Conservation (phyloP, 2,113 vertebrate species). For the Oenanthe melanoleuca region DNA sequence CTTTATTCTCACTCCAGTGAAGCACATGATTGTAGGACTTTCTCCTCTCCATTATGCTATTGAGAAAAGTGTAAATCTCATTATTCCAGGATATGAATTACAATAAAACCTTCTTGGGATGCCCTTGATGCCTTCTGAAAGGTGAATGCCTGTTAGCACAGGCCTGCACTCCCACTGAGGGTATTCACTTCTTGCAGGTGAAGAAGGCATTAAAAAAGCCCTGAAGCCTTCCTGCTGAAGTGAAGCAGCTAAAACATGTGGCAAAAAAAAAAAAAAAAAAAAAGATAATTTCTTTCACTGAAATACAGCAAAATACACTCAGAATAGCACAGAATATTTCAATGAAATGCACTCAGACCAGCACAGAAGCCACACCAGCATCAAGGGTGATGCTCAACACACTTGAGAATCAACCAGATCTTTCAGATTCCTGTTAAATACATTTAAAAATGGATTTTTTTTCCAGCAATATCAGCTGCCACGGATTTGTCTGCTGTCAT, state of each 20-base stretch:
- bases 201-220: not conserved
- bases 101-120: not conserved
- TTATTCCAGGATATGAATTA: not conserved
- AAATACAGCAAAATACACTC: not conserved
- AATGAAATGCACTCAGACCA: not conserved
- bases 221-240: not conserved
- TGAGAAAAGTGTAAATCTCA: conserved; percentile 7
- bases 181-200: not conserved
- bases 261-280: fast-evolving
- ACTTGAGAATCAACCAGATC: not conserved
- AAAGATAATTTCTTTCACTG: not conserved
- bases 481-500: not conserved
- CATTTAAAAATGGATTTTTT: not conserved
- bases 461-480: not conserved
- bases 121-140: conserved; percentile 33
- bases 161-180: not conserved
- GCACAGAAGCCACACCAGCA: not conserved
- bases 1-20: conserved; percentile 49
- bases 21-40: conserved; percentile 45
- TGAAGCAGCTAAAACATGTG: not conserved
- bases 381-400: not conserved
- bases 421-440: not conserved
- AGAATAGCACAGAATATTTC: not conserved
- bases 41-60: not conserved
- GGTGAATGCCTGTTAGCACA: not conserved